phyloP scores from a whole-genome alignment of 2,888 invertebrate species.

The Embidobia sp. region DNA sequence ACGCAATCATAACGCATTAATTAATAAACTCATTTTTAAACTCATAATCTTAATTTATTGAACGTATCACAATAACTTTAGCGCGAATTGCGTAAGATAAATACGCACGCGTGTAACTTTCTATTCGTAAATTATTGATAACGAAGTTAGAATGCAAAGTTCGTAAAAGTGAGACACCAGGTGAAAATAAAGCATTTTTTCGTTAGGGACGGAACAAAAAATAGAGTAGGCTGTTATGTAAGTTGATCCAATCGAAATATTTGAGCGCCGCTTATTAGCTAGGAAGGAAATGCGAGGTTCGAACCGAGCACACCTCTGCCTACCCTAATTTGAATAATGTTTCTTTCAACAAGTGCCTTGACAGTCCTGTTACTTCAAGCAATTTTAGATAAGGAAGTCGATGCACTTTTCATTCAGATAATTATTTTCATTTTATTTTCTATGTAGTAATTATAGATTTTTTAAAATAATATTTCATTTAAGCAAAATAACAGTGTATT shows the following conservation, averaged over 20 bases:
- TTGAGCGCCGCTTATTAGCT: too few species aligned
- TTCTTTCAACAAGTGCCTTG: background rate
- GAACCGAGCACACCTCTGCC: background rate
- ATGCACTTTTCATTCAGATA: too few species aligned
- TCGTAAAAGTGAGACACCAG: slow-evolving; percentile 42
- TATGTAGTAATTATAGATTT: too few species aligned
- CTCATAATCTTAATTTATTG: slow-evolving; percentile 15
- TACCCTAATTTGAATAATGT: slow-evolving; percentile 13
- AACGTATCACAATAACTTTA: slow-evolving; percentile 54
- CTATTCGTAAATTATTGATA: slow-evolving; percentile 60
- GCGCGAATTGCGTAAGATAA: slow-evolving; percentile 43
- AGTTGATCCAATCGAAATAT: too few species aligned
- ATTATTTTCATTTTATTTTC: too few species aligned
- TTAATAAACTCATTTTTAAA: slow-evolving; percentile 10
- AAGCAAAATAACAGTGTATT: too few species aligned
- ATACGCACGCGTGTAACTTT: slow-evolving; percentile 46
- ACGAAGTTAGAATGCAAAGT: slow-evolving; percentile 52
- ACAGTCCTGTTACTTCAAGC: background rate
- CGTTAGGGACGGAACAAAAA: background rate
- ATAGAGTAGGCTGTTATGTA: too few species aligned
- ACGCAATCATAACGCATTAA: slow-evolving; percentile 5
- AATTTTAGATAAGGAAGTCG: too few species aligned
- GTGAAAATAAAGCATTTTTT: slow-evolving; percentile 17
- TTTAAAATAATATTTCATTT: too few species aligned
- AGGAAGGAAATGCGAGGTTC: background rate